phyloP scores from a whole-genome alignment of 2,888 invertebrate genomes.

The Pristionchus mayeri region DNA sequence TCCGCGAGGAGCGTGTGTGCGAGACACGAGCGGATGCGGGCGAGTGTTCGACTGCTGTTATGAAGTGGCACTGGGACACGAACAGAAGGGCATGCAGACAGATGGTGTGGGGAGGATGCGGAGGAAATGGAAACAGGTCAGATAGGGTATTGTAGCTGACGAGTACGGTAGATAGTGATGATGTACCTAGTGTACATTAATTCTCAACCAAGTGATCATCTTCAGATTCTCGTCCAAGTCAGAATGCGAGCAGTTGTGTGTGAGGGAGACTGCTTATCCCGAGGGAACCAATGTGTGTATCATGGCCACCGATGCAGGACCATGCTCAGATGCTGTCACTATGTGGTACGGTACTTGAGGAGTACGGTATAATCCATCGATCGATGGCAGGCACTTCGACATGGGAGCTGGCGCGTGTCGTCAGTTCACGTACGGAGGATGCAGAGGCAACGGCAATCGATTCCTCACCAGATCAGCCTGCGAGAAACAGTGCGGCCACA shows the following conservation, averaged over 20 bases:
- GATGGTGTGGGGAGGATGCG: slow-evolving; percentile 75
- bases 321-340: slow-evolving; percentile 71
- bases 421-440: slow-evolving; percentile 74
- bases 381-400: slow-evolving; percentile 39
- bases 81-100: slow-evolving; percentile 61
- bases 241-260: slow-evolving; percentile 71
- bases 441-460: slow-evolving; percentile 71
- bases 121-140: slow-evolving; percentile 73
- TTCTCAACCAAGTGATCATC: not conserved
- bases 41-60: slow-evolving; percentile 60
- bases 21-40: slow-evolving; percentile 55
- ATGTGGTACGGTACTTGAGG: slow-evolving; percentile 66
- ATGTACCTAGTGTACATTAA: not conserved
- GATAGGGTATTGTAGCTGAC: not conserved
- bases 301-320: slow-evolving; percentile 66
- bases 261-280: slow-evolving; percentile 54
- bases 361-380: not conserved
- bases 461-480: slow-evolving; percentile 58
- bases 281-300: slow-evolving; percentile 53
- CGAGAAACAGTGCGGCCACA: slow-evolving; percentile 51
- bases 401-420: slow-evolving; percentile 55
- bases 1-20: slow-evolving; percentile 67
- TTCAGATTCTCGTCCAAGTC: slow-evolving; percentile 63
- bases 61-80: slow-evolving; percentile 70
- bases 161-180: not conserved